Conservation (phyloP, 2,888 invertebrate species). For the Hesperia comma region DNA sequence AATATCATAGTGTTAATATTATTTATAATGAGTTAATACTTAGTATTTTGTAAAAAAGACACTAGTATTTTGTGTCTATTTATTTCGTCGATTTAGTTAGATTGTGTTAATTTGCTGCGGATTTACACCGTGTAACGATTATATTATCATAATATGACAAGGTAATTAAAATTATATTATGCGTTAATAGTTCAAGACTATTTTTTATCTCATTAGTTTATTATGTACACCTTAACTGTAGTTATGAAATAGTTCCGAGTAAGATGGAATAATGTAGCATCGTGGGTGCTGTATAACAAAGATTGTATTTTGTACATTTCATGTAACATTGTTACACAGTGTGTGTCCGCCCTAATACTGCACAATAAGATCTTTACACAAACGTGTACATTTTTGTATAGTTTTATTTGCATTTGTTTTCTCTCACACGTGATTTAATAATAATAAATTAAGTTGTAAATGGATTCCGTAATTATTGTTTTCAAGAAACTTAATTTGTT, state of each 20-base stretch:
- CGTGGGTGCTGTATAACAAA: not conserved
- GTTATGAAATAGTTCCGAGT: too few species aligned
- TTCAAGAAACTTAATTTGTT: constrained; percentile 38
- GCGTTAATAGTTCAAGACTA: too few species aligned
- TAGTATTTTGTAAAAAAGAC: constrained; percentile 14
- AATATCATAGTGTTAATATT: constrained; percentile 13
- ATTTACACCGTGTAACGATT: not conserved
- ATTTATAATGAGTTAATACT: constrained; percentile 15
- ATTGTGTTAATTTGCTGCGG: constrained; percentile 11
- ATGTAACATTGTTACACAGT: constrained; percentile 38
- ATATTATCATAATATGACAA: not conserved
- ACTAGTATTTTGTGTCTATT: constrained; percentile 14
- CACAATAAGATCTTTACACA: constrained; percentile 31
- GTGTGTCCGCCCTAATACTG: constrained; percentile 9
- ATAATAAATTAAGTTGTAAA: constrained; percentile 38
- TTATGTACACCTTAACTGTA: too few species aligned
- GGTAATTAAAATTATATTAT: too few species aligned
- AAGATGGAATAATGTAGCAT: not conserved
- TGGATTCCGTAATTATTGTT: constrained; percentile 38
- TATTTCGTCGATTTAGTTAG: constrained; percentile 13
- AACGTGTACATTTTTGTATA: constrained; percentile 42
- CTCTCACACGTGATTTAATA: constrained; percentile 44
- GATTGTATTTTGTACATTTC: not conserved
- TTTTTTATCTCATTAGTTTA: too few species aligned
- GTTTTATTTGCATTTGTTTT: constrained; percentile 57